Percentiles rank a stretch among this genome's conserved stretches.
Conservation (phyloP, 2,797 vertebrate genomes). For the Ctenosaura bakeri region DNA sequence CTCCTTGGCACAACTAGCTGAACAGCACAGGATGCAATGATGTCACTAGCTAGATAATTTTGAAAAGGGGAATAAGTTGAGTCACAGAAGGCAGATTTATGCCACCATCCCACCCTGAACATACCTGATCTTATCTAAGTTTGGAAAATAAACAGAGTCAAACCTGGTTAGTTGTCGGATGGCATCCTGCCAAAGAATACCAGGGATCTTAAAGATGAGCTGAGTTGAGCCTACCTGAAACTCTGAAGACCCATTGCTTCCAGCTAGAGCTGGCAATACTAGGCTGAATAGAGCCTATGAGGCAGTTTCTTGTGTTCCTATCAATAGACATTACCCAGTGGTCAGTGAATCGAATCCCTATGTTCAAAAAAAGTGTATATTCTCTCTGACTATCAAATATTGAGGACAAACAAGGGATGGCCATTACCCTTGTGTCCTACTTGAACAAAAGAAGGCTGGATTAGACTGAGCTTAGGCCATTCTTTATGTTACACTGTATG, state of each 20-base stretch:
- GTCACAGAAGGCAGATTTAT: background rate
- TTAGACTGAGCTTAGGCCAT: background rate
- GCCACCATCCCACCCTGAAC: too few relatives aligned
- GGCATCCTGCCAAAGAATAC: too few relatives aligned
- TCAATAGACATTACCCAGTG: background rate
- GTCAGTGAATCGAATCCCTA: background rate
- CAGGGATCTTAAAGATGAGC: too few relatives aligned
- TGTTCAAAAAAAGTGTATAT: background rate
- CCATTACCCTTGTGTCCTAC: background rate
- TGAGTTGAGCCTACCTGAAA: too few relatives aligned
- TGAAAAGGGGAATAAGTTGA: background rate
- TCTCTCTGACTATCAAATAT: background rate
- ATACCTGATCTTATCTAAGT: too few relatives aligned
- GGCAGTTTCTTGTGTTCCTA: background rate
- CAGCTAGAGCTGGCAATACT: too few relatives aligned
- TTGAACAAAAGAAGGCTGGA: background rate
- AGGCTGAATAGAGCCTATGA: too few relatives aligned
- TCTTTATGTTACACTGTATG: background rate
- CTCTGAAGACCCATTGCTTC: too few relatives aligned
- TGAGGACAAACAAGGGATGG: background rate
- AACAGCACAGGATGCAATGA: background rate
- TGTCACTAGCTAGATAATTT: background rate
- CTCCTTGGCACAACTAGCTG: background rate
- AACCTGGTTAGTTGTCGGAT: too few relatives aligned
- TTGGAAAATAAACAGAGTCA: too few relatives aligned